Evolutionary conservation across 1,140 invertebrate species (phyloP), one percentile per base, ranked within the genome.

Genomic region (Psilanteris sp.): DNA sequence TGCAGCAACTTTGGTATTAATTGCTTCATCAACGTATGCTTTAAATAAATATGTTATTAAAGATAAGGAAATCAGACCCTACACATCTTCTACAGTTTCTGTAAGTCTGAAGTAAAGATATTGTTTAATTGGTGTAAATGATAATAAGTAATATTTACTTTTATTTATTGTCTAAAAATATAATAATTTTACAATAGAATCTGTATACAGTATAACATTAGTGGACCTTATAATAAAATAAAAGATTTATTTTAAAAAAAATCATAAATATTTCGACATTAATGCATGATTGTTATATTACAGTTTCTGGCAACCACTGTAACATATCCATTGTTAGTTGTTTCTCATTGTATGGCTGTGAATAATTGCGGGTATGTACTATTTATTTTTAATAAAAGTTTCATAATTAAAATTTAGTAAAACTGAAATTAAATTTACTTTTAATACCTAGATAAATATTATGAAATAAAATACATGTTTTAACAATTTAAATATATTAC

Each of bases 261-360:
- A 89, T 66, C 89, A 90, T 68, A 82, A 31, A 72, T 59, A 57
- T 32, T 15, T 54, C 36, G 2, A 10, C 37, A 20, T 50, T 55
- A 61, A 66, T 62, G 36, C 74, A 66, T 78, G 32, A 59, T 76
- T 64, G 74, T 78, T 77, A 22, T 78, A 78, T 90, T 91, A 16
- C 81, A 94, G 93, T 91, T 93, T 72, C 70, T 96, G 16, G 93
- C 94, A 16, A 93, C 92, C 55, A 91, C 95, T 18, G 80, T 96
- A 24, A 94, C 93, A 4, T 97, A 97, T 86, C 96, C 96, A 10
- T 92, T 97, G 79, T 91, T 93, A 83, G 93, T 97, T 8, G 95
- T 97, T 0, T 94, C 94, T 20, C 94, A 94, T 68, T 96, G 96
- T 81, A 96, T 96, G 93, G 91, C 92, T 62, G 93, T 97, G 1